Base-by-base conservation (phyloP, 2,797 vertebrate species). In the Pangasius krempfi region DNA sequence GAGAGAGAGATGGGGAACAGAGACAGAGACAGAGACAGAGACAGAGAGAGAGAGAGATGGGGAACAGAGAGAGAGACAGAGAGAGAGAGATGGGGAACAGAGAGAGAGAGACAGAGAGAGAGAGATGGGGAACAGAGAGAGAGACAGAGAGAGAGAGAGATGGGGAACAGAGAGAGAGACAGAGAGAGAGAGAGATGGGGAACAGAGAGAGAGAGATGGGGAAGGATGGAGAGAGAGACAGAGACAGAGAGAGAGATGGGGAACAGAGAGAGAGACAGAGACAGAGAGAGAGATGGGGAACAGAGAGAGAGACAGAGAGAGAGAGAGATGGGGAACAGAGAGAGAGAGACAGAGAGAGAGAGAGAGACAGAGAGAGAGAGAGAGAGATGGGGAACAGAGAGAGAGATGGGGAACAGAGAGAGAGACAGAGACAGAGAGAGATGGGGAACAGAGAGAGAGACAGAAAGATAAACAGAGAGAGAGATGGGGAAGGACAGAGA, bases 181-280 rank as follows among this genome's bases (percentile, higher is more conserved):
- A 20, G 6, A 73, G 2, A 44, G 18, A 73, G 70, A 73, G 5
- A 44, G 6, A 27, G 27, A 6, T 33, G 33, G 33, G 33, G 33
- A 33, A 33, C 33, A 33, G 37, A 40, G 1, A 33, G 12, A 7
- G 16, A 70, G 30, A 70, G 1, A 18, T 0, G 20, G 30, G 2
- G 1, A 20, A 0, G 1, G 0, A 30, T 1, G 2, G 1, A 1
- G 5, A 40, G 0, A 40, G 16, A 20, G 18, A 72, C 2, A 72
- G 16, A n/a, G n/a, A n/a, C n/a, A 1, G 68, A 72, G 14, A 40
- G 33, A 20, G 2, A 70, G 7, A 70, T 2, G 66, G 18, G 30
- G 37, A 5, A 62, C 14, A n/a, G 40, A 40, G 8, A 54, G 33
- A 5, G 4, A 37, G 37, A 37, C 37, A 37, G 37, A 37, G 37